Evolutionary conservation across 2,888 invertebrate genomes (phyloP).

Genomic region (Bombylius discolor): DNA sequence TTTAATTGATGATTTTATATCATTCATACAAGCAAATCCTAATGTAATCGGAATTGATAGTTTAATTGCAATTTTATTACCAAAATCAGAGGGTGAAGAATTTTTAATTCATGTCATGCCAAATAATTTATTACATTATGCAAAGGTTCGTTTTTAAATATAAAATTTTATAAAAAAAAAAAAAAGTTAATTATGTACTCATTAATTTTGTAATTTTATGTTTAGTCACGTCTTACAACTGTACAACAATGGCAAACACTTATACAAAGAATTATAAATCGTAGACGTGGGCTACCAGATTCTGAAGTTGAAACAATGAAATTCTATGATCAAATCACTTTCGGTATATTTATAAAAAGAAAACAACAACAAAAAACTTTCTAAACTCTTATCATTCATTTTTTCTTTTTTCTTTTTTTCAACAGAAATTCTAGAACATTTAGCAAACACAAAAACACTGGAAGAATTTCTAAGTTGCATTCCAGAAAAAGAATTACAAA

Average conservation of each 20-base stretch:
- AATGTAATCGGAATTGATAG: slow-evolving; percentile 41
- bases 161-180: neutral
- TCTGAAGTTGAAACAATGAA: slow-evolving; percentile 12
- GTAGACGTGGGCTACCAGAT: slow-evolving; percentile 27
- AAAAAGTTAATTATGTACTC: neutral
- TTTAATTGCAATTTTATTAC: slow-evolving; percentile 39
- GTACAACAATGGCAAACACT: slow-evolving; percentile 33
- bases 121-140: slow-evolving; percentile 48
- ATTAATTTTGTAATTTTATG: slow-evolving; percentile 3
- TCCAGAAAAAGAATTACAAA: slow-evolving; percentile 28
- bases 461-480: slow-evolving; percentile 33
- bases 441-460: slow-evolving; percentile 29
- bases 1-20: slow-evolving; percentile 46
- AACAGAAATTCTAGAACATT: slow-evolving; percentile 29
- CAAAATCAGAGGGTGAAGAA: slow-evolving; percentile 40
- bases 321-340: slow-evolving; percentile 7
- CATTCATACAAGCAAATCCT: slow-evolving; percentile 45
- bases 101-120: slow-evolving; percentile 47
- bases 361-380: too few species aligned
- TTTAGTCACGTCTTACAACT: slow-evolving; percentile 29
- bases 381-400: too few species aligned
- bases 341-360: slow-evolving; percentile 1
- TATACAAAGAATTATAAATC: slow-evolving; percentile 29
- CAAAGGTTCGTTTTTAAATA: slow-evolving; percentile 40
- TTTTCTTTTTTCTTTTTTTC: neutral